Base-by-base conservation (phyloP, 2,797 vertebrate species). In the Lacerta viridis region DNA sequence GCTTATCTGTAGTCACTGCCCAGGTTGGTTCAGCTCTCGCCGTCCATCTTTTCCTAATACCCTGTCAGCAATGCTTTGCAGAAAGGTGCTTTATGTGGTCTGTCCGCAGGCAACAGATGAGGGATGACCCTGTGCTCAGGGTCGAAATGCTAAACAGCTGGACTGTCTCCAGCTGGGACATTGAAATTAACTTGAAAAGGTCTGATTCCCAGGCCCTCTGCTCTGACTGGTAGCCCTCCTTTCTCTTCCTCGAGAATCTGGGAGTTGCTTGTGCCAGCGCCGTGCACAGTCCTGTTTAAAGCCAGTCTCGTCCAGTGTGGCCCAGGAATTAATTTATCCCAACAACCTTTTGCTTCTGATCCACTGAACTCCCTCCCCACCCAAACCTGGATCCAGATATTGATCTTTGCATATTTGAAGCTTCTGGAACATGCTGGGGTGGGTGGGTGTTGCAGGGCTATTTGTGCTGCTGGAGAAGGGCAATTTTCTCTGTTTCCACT, bases 1-100 rank as follows among this genome's bases (percentile, higher is more conserved):
- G 78, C 83, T 82, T 55, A 75, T 89, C 71, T 82, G 18, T 81
- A 80, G 59, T 75, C 29, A 18, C 17, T 39, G 78, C 61, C 71
- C 69, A 89, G 61, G 59, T 46, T 69, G 25, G 29, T 80, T 89
- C 33, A n/a, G 59, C 69, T 75, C 43, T 80, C 46, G 61, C 50
- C 11, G 3, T 78, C 43, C 81, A 55, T 76, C 59, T 77, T 85
- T n/a, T 76, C 50, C 69, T 41, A 76, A 76, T 69, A 68, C 33
- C 39, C 13, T 82, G 71, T 86, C 46, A 76, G 27, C 13, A 20
- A n/a, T 68, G n/a, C 41, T 76, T 61, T 41, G 3, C 43, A 39
- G 27, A 33, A 66, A 86, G 61, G 59, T 66, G 25, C 27, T 68
- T 59, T 18, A 7, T n/a, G 33, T 27, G n/a, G 39, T 33, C 23